Conservation (phyloP, 2,888 invertebrate species). For the Lacanobia wlatinum region DNA sequence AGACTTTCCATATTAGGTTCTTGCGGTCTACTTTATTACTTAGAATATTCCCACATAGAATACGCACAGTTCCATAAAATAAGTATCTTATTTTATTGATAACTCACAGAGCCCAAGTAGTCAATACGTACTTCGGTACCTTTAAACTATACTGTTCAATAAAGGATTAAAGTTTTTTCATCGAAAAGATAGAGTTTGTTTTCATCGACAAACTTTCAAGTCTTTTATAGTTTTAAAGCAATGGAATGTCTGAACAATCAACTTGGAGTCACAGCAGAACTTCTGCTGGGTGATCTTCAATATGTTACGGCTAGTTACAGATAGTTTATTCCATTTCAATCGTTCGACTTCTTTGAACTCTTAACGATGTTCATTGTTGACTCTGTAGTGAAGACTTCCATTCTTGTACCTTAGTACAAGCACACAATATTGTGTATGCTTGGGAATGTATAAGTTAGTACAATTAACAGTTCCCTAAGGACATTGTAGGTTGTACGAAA, state of each 20-base stretch:
- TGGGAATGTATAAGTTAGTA: slow-evolving; percentile 29
- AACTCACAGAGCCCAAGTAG: too few species aligned
- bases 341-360: slow-evolving; percentile 31
- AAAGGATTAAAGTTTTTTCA: slow-evolving; percentile 10
- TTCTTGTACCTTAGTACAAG: background rate
- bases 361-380: slow-evolving; percentile 32
- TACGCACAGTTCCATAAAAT: too few species aligned
- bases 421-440: background rate
- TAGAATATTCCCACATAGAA: too few species aligned
- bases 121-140: too few species aligned
- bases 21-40: too few species aligned
- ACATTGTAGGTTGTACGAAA: slow-evolving; percentile 31
- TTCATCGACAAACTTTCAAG: slow-evolving; percentile 18
- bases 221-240: slow-evolving; percentile 21
- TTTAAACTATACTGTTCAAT: slow-evolving; percentile 1
- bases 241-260: slow-evolving; percentile 32
- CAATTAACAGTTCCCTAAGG: slow-evolving; percentile 28
- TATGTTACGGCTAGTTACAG: slow-evolving; percentile 43
- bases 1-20: too few species aligned
- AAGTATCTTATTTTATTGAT: too few species aligned
- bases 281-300: slow-evolving; percentile 38
- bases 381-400: background rate
- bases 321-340: slow-evolving; percentile 38
- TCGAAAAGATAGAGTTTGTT: slow-evolving; percentile 3
- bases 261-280: slow-evolving; percentile 31